Percentiles rank a stretch among this genome's conserved stretches.
Conservation (phyloP, 2,888 invertebrate genomes). For the Gryllus longicercus region DNA sequence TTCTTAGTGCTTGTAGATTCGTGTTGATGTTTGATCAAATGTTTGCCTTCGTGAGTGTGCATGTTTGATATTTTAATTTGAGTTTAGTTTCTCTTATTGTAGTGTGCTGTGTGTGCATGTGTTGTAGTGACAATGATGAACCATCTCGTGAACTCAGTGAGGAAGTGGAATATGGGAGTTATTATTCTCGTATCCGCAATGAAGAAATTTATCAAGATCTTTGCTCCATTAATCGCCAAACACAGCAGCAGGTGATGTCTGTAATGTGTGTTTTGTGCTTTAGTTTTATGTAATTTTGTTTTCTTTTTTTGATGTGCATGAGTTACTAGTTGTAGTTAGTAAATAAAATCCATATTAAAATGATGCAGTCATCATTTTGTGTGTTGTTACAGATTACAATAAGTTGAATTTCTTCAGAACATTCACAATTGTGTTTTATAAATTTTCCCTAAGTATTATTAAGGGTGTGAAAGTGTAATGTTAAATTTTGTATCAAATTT, state of each 20-base stretch:
- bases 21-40: neutral
- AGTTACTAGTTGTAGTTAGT: neutral
- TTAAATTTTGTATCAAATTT: neutral
- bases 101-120: constrained; percentile 35
- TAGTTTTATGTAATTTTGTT: neutral
- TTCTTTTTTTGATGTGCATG: neutral
- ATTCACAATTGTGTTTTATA: too few relatives aligned
- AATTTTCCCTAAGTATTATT: too few relatives aligned
- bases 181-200: constrained; percentile 71
- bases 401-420: too few relatives aligned
- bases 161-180: constrained; percentile 62
- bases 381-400: too few relatives aligned
- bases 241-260: constrained; percentile 53
- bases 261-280: neutral
- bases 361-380: too few relatives aligned
- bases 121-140: constrained; percentile 44
- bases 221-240: constrained; percentile 65
- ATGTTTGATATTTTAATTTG: constrained; percentile 17
- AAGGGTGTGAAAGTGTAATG: too few relatives aligned
- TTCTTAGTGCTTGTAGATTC: neutral
- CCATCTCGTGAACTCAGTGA: constrained; percentile 41
- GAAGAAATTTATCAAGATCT: constrained; percentile 95
- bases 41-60: constrained; percentile 3
- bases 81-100: neutral
- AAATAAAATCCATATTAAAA: too few relatives aligned